Evolutionary conservation across 2,797 vertebrate genomes (phyloP).

Genomic region (Tiaroga cobitis): DNA sequence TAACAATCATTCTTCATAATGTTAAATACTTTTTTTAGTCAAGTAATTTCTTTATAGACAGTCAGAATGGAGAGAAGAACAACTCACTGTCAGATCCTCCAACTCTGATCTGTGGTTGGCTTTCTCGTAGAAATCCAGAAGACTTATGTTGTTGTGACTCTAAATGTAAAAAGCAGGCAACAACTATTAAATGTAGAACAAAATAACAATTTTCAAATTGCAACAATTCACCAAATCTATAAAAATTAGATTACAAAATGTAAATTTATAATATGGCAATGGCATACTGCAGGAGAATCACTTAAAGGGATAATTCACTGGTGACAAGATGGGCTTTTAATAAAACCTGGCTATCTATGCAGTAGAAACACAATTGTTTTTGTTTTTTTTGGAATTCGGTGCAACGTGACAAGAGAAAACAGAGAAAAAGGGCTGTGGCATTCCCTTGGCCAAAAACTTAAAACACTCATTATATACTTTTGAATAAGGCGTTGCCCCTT

Average conservation of each 20-base stretch:
- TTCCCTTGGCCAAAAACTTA: too few relatives aligned
- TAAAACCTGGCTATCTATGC: neutral
- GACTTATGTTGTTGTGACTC: neutral
- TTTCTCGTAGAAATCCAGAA: neutral
- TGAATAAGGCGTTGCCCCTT: rapidly evolving
- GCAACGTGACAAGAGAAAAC: too few relatives aligned
- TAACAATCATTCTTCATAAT: neutral
- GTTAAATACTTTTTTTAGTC: neutral
- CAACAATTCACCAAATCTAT: neutral
- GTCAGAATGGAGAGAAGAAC: neutral
- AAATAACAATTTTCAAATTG: neutral
- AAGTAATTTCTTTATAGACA: neutral
- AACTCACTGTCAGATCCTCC: neutral
- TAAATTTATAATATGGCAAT: neutral
- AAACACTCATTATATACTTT: too few relatives aligned
- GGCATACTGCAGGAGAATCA: neutral
- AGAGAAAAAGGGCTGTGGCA: too few relatives aligned
- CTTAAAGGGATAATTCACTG: neutral
- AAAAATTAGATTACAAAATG: neutral
- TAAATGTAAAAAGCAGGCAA: neutral
- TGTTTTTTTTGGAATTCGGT: too few relatives aligned
- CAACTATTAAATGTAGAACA: neutral
- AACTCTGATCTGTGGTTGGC: neutral
- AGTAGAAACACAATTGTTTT: too few relatives aligned
- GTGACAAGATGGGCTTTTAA: neutral